Conservation (phyloP, 2,888 invertebrate genomes). For the Danaus chrysippus region DNA sequence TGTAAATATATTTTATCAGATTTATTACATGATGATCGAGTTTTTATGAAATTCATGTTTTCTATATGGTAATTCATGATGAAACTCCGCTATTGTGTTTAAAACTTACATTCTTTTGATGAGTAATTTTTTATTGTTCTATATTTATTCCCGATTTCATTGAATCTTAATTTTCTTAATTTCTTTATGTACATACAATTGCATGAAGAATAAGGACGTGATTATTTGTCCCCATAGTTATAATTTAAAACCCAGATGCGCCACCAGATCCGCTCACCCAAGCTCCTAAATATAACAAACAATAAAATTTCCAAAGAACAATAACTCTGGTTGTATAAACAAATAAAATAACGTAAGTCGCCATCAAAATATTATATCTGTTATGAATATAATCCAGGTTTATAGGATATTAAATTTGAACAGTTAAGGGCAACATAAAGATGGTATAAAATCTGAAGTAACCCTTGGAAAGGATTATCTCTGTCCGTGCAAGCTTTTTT, state of each 20-base stretch:
- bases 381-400: slow-evolving; percentile 74
- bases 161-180: too few relatives aligned
- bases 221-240: slow-evolving; percentile 3
- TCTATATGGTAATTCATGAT: slow-evolving; percentile 11
- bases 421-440: slow-evolving; percentile 56
- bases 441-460: slow-evolving; percentile 58
- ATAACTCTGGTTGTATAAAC: slow-evolving; percentile 70
- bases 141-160: too few relatives aligned
- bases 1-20: slow-evolving; percentile 29
- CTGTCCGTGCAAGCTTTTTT: slow-evolving; percentile 47
- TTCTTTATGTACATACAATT: too few relatives aligned
- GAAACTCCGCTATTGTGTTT: background rate
- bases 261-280: slow-evolving; percentile 59
- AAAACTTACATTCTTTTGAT: background rate
- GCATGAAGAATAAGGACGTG: too few relatives aligned
- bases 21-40: slow-evolving; percentile 22
- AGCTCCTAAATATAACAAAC: slow-evolving; percentile 37
- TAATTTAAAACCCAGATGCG: slow-evolving; percentile 30
- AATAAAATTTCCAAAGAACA: slow-evolving; percentile 61
- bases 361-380: slow-evolving; percentile 75
- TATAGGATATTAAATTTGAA: slow-evolving; percentile 65
- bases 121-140: background rate
- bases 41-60: slow-evolving; percentile 13
- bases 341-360: slow-evolving; percentile 63
- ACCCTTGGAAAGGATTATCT: slow-evolving; percentile 62